A percentile compares a stretch with the other conserved stretches of the same genome.
Evolutionary conservation across 2,797 vertebrate genomes (phyloP).

Genomic region (Chromobotia macracanthus): DNA sequence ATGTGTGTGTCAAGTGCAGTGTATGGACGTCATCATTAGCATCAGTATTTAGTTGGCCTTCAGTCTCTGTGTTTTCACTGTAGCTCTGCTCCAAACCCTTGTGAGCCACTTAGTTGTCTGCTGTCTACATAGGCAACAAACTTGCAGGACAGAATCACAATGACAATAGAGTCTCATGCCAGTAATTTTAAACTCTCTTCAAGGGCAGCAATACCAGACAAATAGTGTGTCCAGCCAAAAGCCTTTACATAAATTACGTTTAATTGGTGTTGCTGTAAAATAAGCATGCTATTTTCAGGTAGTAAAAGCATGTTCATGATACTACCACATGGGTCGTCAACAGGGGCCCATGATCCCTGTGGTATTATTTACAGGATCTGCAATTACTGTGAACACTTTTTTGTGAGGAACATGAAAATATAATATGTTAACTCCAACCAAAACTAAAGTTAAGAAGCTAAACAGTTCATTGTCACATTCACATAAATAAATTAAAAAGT

Average conservation of each 20-base stretch:
- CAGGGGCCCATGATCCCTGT: background rate
- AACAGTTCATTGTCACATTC: background rate
- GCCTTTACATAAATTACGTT: too few relatives aligned
- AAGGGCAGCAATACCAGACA: background rate
- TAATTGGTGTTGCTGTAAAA: background rate
- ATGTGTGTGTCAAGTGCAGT: slow-evolving; percentile 6
- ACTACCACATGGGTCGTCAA: background rate
- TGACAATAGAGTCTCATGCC: background rate
- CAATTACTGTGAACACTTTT: too few relatives aligned
- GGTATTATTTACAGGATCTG: too few relatives aligned
- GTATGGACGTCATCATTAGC: background rate
- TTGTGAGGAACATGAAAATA: too few relatives aligned
- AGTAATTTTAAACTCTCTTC: background rate
- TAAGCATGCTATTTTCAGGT: background rate
- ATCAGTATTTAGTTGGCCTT: background rate
- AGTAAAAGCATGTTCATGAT: background rate
- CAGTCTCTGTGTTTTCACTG: background rate
- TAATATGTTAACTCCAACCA: too few relatives aligned
- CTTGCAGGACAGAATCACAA: background rate
- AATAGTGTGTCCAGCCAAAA: background rate
- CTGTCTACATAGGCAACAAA: background rate
- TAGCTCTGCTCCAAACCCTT: background rate
- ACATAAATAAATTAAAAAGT: too few relatives aligned
- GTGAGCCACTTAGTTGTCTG: background rate
- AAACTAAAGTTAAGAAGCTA: background rate